Evolutionary conservation across 2,888 invertebrate genomes (phyloP), one percentile per base, ranked within the genome.

Genomic region (Volucella bombylans): DNA sequence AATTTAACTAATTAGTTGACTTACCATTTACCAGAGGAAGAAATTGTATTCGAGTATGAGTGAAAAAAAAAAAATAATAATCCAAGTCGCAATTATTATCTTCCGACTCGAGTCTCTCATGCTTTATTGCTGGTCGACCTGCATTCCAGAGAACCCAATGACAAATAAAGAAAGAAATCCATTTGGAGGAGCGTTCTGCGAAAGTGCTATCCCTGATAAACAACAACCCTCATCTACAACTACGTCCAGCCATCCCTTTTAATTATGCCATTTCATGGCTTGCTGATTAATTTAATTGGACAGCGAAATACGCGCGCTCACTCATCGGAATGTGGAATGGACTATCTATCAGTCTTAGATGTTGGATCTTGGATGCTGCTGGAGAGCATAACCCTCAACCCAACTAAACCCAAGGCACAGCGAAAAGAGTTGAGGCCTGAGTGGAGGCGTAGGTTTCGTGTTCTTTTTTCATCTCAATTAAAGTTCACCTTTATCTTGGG

Each of bases 201-300:
- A 52, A 15, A 23, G 38, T 55, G 23, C 15, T 1, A 39, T 15
- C 55, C 12, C 41, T 23, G 14, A 41, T n/a, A 39, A 72, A 49
- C 43, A 45, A 41, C 59, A 67, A 67, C 59, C 39, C 10, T 54
- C 54, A 62, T 43, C 15, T 15, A 52, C 12, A 10, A 15, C 23
- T 11, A 39, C 31, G 41, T 11, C 45, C 15, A 64, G 18, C 38
- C 15, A 54, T 57, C 39, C 55, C 55, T 78, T 64, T 73, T 69
- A 78, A 69, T 78, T 78, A 78, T 72, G 64, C 68, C 64, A 65
- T 74, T 74, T 41, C 65, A 74, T 69, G 80, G 55, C 43, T 65
- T 65, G 69, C 31, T 69, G 69, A 74, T 74, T 67, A 74, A 69
- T 65, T 83, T 71, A 83, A 83, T 80, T 83, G 69, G 65, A 83